These are phyloP conservation scores for Stenchaetothrips biformis DNA, from an alignment of 2,888 invertebrate species.

Conservation along the genomic window DNA sequence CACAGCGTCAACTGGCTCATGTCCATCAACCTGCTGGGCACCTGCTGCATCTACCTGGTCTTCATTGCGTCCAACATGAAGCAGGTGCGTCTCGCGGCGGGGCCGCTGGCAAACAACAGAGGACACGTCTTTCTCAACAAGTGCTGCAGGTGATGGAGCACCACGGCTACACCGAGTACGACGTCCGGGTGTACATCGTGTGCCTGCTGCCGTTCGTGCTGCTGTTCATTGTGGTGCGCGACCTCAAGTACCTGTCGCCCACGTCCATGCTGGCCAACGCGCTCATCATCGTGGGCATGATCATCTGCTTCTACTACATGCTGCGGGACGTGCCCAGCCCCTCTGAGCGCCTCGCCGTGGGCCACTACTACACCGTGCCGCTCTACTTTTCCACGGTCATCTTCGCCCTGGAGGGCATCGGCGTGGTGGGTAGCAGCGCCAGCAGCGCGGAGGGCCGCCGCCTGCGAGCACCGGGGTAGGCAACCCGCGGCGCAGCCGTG, in stretches of 20 bases:
- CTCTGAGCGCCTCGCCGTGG: conserved; percentile 51
- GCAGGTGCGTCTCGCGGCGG: conserved; percentile 47
- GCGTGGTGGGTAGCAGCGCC: conserved; percentile 48
- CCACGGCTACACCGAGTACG: conserved; percentile 46
- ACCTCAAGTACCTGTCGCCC: conserved; percentile 83
- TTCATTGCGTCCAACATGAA: conserved; percentile 84
- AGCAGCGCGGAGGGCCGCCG: neutral
- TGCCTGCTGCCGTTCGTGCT: conserved; percentile 65
- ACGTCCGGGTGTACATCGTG: conserved; percentile 60
- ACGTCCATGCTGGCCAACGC: conserved; percentile 92
- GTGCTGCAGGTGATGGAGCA: conserved; percentile 55
- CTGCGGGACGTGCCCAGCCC: conserved; percentile 63
- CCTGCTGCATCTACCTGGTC: conserved; percentile 96
- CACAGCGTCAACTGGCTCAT: conserved; percentile 75
- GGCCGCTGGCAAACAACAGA: neutral
- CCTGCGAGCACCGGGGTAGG: neutral
- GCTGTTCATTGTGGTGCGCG: conserved; percentile 69
- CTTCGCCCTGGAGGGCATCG: conserved; percentile 82
- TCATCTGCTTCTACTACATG: conserved; percentile 84
- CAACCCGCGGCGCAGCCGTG: neutral
- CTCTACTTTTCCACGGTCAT: conserved; percentile 91
- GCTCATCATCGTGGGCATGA: conserved; percentile 77
- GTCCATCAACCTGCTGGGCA: conserved; percentile 89
- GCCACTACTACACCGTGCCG: conserved; percentile 57
- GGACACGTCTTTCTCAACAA: neutral